Percentiles rank a stretch among this genome's conserved stretches.
Conservation (phyloP, 2,113 vertebrate genomes). For the Pangasianodon gigas region DNA sequence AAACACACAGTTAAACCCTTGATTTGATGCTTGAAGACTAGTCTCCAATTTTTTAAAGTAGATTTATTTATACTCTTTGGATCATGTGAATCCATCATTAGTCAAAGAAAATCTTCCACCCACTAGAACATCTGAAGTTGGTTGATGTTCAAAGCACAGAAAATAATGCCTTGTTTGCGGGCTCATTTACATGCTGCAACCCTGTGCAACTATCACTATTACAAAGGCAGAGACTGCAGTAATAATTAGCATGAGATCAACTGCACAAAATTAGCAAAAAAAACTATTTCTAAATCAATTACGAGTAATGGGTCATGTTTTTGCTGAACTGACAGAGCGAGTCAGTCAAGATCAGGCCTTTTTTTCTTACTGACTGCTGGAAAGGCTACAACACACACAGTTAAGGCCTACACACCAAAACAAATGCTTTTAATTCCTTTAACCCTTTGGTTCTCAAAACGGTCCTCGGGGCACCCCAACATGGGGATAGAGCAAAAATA, state of each 20-base stretch:
- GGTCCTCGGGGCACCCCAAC: background rate
- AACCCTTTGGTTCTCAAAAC: background rate
- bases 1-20: background rate
- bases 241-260: background rate
- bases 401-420: background rate
- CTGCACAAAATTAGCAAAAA: background rate
- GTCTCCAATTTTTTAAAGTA: background rate
- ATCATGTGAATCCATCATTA: background rate
- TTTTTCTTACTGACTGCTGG: background rate
- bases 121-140: background rate
- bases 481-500: background rate
- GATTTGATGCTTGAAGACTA: background rate
- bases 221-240: background rate
- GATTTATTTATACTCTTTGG: background rate
- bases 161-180: background rate
- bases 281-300: background rate
- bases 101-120: background rate
- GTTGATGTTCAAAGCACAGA: background rate
- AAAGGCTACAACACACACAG: background rate
- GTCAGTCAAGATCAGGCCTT: background rate
- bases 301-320: background rate
- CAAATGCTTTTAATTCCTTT: background rate
- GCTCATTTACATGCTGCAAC: background rate
- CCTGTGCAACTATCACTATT: background rate
- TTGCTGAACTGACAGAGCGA: background rate